Conservation (phyloP, 2,888 invertebrate species). For the Lycophotia porphyrea region DNA sequence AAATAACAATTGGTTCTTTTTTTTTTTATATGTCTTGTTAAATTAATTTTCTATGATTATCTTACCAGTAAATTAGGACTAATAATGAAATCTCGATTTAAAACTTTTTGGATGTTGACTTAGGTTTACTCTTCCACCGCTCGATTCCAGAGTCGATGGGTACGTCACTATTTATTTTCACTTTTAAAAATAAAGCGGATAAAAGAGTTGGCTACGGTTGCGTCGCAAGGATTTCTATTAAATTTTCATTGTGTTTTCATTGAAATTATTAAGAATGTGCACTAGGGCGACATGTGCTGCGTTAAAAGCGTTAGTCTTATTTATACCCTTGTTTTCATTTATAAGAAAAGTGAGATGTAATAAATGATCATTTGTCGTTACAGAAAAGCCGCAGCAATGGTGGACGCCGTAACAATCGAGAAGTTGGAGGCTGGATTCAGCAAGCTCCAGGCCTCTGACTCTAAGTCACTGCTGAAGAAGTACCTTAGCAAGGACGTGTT, state of each 20-base stretch:
- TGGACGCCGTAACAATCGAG: conserved; percentile 97
- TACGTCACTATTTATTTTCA: conserved; percentile 80
- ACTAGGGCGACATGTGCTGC: conserved; percentile 88
- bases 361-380: conserved; percentile 74
- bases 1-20: conserved; percentile 50
- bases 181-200: conserved; percentile 66
- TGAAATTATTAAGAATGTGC: conserved; percentile 79
- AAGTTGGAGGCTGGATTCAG: conserved; percentile 97
- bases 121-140: conserved; percentile 70
- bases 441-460: conserved; percentile 96
- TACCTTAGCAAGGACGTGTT: conserved; percentile 97
- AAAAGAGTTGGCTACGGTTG: conserved; percentile 43
- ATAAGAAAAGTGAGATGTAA: conserved; percentile 39
- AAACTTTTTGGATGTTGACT: conserved; percentile 60
- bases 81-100: conserved; percentile 36
- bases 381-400: conserved; percentile 95
- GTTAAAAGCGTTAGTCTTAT: conserved; percentile 85
- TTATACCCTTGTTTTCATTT: conserved; percentile 52
- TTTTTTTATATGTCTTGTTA: conserved; percentile 16
- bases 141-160: conserved; percentile 74
- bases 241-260: conserved; percentile 36
- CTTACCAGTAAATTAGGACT: conserved; percentile 1
- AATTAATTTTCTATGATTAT: neutral
- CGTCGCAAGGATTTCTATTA: conserved; percentile 14
- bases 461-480: conserved; percentile 99